Conservation (phyloP, 2,888 invertebrate genomes). For the Parochlus steinenii region DNA sequence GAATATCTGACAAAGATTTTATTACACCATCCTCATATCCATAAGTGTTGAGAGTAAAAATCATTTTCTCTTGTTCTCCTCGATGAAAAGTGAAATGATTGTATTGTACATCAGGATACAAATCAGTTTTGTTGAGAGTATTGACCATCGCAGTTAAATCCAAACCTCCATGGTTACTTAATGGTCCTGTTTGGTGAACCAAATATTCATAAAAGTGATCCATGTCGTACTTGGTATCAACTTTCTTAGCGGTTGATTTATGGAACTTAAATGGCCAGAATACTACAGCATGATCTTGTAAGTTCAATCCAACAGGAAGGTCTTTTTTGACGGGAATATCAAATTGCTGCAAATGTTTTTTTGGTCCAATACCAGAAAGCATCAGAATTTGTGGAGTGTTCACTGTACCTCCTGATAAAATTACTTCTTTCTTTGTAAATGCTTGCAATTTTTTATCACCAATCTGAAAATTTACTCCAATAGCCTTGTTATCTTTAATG, state of each 20-base stretch:
- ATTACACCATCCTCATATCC: slow-evolving; percentile 24
- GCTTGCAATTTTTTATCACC: slow-evolving; percentile 24
- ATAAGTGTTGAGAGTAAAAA: slow-evolving; percentile 18
- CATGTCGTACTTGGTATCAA: slow-evolving; percentile 21
- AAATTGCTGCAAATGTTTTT: slow-evolving; percentile 33
- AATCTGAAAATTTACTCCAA: slow-evolving; percentile 30
- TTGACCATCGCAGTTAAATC: slow-evolving; percentile 36
- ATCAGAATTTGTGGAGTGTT: slow-evolving; percentile 77
- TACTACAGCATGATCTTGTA: slow-evolving; percentile 40
- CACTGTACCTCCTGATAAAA: slow-evolving; percentile 34
- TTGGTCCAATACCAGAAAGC: slow-evolving; percentile 57
- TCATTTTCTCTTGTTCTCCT: too few species aligned
- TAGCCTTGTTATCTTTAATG: slow-evolving; percentile 29
- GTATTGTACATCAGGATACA: slow-evolving; percentile 36
- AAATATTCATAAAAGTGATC: slow-evolving; percentile 29
- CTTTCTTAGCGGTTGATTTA: slow-evolving; percentile 18
- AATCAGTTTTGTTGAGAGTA: slow-evolving; percentile 26
- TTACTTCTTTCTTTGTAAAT: slow-evolving; percentile 31
- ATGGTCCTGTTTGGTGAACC: slow-evolving; percentile 29
- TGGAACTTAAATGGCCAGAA: slow-evolving; percentile 25
- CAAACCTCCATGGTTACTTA: slow-evolving; percentile 29
- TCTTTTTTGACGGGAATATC: slow-evolving; percentile 42
- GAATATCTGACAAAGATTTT: slow-evolving; percentile 20
- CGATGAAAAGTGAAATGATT: slow-evolving; percentile 28
- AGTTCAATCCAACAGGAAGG: slow-evolving; percentile 46